Evolutionary conservation across 2,888 invertebrate genomes (phyloP).

Genomic region (Allacma fusca): DNA sequence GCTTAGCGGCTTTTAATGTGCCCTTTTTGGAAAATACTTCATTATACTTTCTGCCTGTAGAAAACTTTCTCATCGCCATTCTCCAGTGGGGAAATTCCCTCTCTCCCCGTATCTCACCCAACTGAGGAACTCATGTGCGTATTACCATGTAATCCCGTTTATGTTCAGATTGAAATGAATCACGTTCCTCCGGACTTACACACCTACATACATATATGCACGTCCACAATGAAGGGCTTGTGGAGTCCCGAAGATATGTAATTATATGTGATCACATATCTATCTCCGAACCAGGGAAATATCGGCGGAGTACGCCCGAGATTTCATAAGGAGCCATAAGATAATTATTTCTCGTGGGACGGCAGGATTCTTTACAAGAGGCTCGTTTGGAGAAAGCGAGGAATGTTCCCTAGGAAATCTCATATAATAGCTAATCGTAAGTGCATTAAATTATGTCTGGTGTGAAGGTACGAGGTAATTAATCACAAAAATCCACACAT

Average conservation of each 20-base stretch:
- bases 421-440: slow-evolving; percentile 32
- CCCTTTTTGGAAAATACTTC: slow-evolving; percentile 31
- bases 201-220: no score
- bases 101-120: neutral
- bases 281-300: no score
- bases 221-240: no score
- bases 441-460: slow-evolving; percentile 38
- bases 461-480: slow-evolving; percentile 26
- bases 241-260: no score
- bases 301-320: no score
- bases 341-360: no score
- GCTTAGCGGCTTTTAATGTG: slow-evolving; percentile 35
- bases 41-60: slow-evolving; percentile 29
- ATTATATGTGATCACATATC: no score
- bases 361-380: no score
- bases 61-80: slow-evolving; percentile 16
- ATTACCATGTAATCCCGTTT: slow-evolving; percentile 1
- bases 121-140: neutral
- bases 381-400: no score
- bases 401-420: neutral
- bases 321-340: no score
- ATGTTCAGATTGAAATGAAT: slow-evolving; percentile 27
- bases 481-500: slow-evolving; percentile 32
- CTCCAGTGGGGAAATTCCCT: neutral
- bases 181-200: neutral